These are phyloP conservation scores for Loxodonta africana DNA, from an alignment of 2,113 vertebrate species.

Conservation along the genomic window DNA sequence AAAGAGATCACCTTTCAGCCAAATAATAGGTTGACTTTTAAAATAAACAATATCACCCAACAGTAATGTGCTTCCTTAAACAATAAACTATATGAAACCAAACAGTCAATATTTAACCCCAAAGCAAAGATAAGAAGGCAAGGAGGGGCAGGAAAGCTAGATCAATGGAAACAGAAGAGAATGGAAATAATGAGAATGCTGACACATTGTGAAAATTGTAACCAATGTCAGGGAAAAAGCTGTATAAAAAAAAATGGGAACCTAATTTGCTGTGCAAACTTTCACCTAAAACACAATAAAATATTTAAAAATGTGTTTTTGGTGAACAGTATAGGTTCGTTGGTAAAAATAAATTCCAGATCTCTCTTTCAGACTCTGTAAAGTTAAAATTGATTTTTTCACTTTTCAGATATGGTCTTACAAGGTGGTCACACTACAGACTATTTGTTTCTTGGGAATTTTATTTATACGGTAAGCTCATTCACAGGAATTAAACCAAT, in stretches of 20 bases:
- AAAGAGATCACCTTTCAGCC: background rate
- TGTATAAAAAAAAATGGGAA: background rate
- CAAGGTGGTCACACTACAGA: constrained; percentile 41
- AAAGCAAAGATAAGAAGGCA: background rate
- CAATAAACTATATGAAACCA: background rate
- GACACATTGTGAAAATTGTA: background rate
- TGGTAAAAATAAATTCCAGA: constrained; percentile 9
- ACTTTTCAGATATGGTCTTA: constrained; percentile 59
- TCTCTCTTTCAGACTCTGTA: background rate
- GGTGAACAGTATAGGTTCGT: background rate
- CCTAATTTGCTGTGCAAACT: background rate
- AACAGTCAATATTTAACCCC: background rate
- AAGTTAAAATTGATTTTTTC: background rate
- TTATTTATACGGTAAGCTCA: constrained; percentile 68
- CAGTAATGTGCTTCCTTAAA: background rate
- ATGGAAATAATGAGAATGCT: background rate
- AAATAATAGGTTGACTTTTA: background rate
- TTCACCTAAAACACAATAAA: background rate
- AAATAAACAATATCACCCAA: background rate
- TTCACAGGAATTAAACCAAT: background rate
- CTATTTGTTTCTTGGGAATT: constrained; percentile 74
- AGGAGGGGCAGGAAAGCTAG: background rate
- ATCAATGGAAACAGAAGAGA: background rate
- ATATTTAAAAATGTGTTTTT: background rate
- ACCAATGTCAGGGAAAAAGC: background rate